Conservation (phyloP, 1,140 invertebrate genomes). For the Papilio helenus region DNA sequence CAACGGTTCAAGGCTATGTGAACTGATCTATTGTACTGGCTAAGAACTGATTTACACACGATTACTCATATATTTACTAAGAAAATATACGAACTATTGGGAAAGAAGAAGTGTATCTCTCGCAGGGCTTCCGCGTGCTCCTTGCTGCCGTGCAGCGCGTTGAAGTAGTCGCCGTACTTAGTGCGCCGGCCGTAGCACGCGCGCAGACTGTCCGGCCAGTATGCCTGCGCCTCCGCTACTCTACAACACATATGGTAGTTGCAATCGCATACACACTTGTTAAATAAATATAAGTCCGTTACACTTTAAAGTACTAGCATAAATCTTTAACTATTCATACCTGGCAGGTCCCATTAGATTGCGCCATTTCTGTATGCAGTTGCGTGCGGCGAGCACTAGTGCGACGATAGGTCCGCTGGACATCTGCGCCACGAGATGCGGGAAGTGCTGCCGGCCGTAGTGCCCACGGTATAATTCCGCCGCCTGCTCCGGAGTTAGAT, state of each 20-base stretch:
- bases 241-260: constrained; percentile 64
- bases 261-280: neutral
- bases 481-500: constrained; percentile 90
- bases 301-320: too few species aligned
- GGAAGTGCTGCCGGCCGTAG: constrained; percentile 88
- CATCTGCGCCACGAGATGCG: constrained; percentile 89
- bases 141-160: constrained; percentile 93
- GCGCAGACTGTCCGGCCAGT: constrained; percentile 89
- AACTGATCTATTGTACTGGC: too few species aligned
- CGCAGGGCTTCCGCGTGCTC: constrained; percentile 87
- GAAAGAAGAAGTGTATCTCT: constrained; percentile 96
- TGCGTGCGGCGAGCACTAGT: constrained; percentile 86
- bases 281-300: too few species aligned
- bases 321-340: constrained; percentile 48
- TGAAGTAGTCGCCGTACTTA: constrained; percentile 85
- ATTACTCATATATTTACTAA: too few species aligned
- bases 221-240: constrained; percentile 85
- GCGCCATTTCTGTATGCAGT: constrained; percentile 89
- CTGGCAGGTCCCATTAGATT: constrained; percentile 87
- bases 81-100: constrained; percentile 84
- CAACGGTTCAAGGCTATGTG: too few species aligned
- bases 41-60: too few species aligned
- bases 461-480: constrained; percentile 91
- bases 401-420: constrained; percentile 89
- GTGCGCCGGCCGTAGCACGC: constrained; percentile 86